A percentile compares a stretch with the other conserved stretches of the same genome.
phyloP scores from a whole-genome alignment of 2,888 invertebrate species.

The Stenurella melanura region DNA sequence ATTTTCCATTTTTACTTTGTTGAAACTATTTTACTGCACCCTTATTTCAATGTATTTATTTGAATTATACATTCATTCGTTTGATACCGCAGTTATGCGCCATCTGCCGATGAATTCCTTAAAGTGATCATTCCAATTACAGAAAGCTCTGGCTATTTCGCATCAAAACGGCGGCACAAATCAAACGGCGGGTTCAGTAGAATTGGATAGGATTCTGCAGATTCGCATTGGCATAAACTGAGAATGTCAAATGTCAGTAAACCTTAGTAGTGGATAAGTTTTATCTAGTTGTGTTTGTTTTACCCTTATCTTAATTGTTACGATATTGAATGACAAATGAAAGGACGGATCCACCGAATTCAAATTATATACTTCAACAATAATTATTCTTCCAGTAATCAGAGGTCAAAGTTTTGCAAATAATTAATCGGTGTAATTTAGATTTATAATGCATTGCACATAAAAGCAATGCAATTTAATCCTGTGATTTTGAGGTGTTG shows the following conservation, averaged over 20 bases:
- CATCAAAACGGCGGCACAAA: not conserved
- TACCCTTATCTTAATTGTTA: constrained; percentile 21
- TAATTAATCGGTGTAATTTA: not conserved
- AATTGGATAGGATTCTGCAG: not conserved
- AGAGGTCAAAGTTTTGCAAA: not conserved
- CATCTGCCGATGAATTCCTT: not conserved
- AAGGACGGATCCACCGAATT: not conserved
- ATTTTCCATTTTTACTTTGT: too few relatives aligned
- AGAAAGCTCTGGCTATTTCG: not conserved
- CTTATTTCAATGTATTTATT: too few relatives aligned
- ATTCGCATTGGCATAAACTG: not conserved
- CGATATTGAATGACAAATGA: constrained; percentile 8
- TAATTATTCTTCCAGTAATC: not conserved
- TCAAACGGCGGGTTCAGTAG: not conserved
- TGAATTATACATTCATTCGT: too few relatives aligned
- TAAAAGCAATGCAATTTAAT: not conserved
- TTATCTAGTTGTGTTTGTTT: constrained; percentile 36
- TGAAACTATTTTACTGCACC: too few relatives aligned
- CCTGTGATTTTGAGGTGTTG: not conserved
- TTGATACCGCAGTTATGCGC: not conserved
- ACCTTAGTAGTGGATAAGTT: constrained; percentile 27
- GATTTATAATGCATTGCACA: not conserved
- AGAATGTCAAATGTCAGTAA: constrained; percentile 32
- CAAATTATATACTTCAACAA: constrained; percentile 2
- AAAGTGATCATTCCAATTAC: not conserved